Percentiles rank a stretch among this genome's conserved stretches.
These are phyloP conservation scores for Phengaris alcon DNA, from an alignment of 2,888 invertebrate species.

Conservation along the genomic window DNA sequence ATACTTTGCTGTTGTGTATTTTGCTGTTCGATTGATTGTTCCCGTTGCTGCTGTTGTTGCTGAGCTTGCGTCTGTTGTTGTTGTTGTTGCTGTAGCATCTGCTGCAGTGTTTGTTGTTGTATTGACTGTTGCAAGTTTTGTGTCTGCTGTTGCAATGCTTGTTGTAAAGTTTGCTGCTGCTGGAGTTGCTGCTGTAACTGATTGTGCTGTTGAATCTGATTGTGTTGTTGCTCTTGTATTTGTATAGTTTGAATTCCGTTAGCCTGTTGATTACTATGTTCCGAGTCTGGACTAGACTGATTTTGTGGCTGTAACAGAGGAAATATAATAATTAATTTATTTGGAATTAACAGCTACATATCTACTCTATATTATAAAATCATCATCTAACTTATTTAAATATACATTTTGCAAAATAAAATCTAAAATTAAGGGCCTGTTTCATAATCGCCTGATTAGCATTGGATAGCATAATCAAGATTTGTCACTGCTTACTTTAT, in stretches of 20 bases:
- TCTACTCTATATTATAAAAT: no score
- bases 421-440: no score
- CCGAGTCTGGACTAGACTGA: slow-evolving; percentile 68
- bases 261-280: slow-evolving; percentile 69
- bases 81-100: slow-evolving; percentile 54
- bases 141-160: slow-evolving; percentile 47
- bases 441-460: no score
- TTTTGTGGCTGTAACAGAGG: slow-evolving; percentile 71
- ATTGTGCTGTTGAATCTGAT: slow-evolving; percentile 59
- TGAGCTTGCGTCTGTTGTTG: slow-evolving; percentile 49
- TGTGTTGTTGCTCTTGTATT: slow-evolving; percentile 62
- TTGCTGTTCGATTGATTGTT: slow-evolving; percentile 46
- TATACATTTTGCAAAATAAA: no score
- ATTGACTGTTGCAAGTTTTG: slow-evolving; percentile 54
- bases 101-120: slow-evolving; percentile 54
- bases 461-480: no score
- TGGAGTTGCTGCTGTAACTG: slow-evolving; percentile 68
- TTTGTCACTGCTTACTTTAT: no score
- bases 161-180: slow-evolving; percentile 63
- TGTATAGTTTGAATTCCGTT: slow-evolving; percentile 69
- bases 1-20: slow-evolving; percentile 56
- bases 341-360: neutral
- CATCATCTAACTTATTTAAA: no score
- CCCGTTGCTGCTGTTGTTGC: slow-evolving; percentile 51
- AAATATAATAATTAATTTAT: slow-evolving; percentile 5